These are phyloP conservation scores for Liasis olivaceus DNA, from an alignment of 2,797 vertebrate genomes.

Conservation along the genomic window DNA sequence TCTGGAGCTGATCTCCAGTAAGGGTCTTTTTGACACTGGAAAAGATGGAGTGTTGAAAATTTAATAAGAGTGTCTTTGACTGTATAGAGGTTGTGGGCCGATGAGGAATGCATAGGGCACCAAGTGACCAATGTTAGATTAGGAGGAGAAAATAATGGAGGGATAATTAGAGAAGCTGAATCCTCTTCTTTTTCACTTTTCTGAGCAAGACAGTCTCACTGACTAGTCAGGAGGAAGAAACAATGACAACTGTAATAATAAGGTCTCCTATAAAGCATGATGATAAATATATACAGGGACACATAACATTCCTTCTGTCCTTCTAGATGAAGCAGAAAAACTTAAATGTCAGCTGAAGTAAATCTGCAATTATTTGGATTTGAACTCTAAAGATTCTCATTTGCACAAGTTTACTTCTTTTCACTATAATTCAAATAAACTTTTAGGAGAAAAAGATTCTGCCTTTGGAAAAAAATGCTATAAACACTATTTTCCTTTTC, in stretches of 20 bases:
- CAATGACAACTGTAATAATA: background rate
- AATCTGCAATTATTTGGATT: slow-evolving; percentile 36
- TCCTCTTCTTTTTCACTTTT: slow-evolving; percentile 26
- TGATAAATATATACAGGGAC: slow-evolving; percentile 13
- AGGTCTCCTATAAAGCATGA: slow-evolving; percentile 5
- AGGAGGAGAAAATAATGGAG: background rate
- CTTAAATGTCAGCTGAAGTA: slow-evolving; percentile 27
- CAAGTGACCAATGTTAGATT: background rate
- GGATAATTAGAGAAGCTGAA: slow-evolving; percentile 21
- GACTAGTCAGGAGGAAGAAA: slow-evolving; percentile 19
- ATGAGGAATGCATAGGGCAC: slow-evolving; percentile 55
- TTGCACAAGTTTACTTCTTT: slow-evolving; percentile 35
- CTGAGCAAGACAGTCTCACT: slow-evolving; percentile 23
- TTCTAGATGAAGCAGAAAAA: slow-evolving; percentile 31
- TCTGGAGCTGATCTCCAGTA: slow-evolving; percentile 69
- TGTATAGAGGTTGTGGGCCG: slow-evolving; percentile 57
- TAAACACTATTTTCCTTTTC: slow-evolving; percentile 16
- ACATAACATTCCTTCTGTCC: background rate
- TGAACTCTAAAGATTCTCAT: slow-evolving; percentile 15
- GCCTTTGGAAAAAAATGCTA: slow-evolving; percentile 23
- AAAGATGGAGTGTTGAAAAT: slow-evolving; percentile 72
- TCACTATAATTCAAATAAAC: slow-evolving; percentile 37
- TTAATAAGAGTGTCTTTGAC: slow-evolving; percentile 67
- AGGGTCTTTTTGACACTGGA: slow-evolving; percentile 65
- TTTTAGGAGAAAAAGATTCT: slow-evolving; percentile 35